These are phyloP conservation scores for Fistularia tabacaria DNA, from an alignment of 2,797 vertebrate genomes.

Conservation along the genomic window DNA sequence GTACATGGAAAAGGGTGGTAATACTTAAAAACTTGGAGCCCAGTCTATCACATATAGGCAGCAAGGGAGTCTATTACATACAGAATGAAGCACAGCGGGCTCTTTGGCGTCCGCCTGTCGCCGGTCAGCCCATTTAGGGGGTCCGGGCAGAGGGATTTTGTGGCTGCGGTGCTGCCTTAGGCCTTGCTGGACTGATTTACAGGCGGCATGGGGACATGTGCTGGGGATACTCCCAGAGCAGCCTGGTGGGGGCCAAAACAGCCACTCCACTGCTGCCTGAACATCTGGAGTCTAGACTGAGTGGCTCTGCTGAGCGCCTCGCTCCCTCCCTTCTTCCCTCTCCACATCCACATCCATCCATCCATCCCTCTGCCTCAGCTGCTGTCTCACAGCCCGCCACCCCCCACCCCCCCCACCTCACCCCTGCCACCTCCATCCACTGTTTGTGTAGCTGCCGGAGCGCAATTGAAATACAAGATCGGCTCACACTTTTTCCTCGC, in stretches of 20 bases:
- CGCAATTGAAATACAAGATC: constrained; percentile 69
- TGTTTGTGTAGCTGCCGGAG: constrained; percentile 72
- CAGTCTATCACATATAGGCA: constrained; percentile 34
- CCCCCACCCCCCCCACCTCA: constrained; percentile 2
- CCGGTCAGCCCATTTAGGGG: constrained; percentile 62
- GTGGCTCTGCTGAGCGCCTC: constrained; percentile 73
- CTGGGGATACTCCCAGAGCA: constrained; percentile 77
- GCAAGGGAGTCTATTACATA: constrained; percentile 50
- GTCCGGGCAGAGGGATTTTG: constrained; percentile 66
- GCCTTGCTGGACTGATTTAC: constrained; percentile 72
- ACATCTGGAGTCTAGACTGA: constrained; percentile 85
- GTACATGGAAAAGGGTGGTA: constrained; percentile 38
- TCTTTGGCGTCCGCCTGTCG: constrained; percentile 70
- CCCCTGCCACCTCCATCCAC: constrained; percentile 46
- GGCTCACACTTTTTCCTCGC: constrained; percentile 58
- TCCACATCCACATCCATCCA: constrained; percentile 57
- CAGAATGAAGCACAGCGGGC: constrained; percentile 49
- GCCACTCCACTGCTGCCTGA: constrained; percentile 69
- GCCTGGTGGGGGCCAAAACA: constrained; percentile 71
- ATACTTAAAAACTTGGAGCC: constrained; percentile 29
- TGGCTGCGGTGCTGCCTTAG: constrained; percentile 69
- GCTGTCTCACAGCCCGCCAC: constrained; percentile 11
- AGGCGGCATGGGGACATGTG: constrained; percentile 76
- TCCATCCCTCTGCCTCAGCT: constrained; percentile 61
- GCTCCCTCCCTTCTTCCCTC: constrained; percentile 55